Percentiles rank a stretch among this genome's conserved stretches.
phyloP scores from a whole-genome alignment of 1,140 invertebrate genomes.

The Liolophura sinensis region DNA sequence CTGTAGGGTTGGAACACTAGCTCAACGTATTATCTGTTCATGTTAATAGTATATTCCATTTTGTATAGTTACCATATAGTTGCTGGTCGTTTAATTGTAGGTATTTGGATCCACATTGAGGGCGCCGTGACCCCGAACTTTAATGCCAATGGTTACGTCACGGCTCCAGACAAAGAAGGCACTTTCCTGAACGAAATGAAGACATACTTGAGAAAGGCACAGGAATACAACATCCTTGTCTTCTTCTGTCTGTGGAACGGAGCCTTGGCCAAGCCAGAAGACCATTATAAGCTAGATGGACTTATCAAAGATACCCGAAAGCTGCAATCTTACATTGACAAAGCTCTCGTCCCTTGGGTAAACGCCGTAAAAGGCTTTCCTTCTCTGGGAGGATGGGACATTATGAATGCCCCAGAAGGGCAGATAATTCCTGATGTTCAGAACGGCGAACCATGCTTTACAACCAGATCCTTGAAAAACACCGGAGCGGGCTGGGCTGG shows the following conservation, averaged over 20 bases:
- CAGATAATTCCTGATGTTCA: conserved; percentile 38
- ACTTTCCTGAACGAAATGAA: conserved; percentile 36
- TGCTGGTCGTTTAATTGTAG: conserved; percentile 28
- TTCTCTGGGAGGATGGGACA: conserved; percentile 55
- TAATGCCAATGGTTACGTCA: conserved; percentile 29
- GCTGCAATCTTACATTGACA: conserved; percentile 54
- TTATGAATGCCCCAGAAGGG: conserved; percentile 59
- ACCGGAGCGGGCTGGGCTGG: conserved; percentile 56
- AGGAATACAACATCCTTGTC: conserved; percentile 50
- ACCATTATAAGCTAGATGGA: conserved; percentile 18
- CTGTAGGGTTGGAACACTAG: too few species aligned
- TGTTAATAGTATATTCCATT: too few species aligned
- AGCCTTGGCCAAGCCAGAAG: conserved; percentile 46
- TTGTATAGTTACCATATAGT: too few species aligned
- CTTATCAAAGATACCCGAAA: conserved; percentile 50
- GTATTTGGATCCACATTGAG: conserved; percentile 60
- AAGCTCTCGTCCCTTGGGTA: conserved; percentile 47
- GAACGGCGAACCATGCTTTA: conserved; percentile 51
- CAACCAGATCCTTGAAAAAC: conserved; percentile 39
- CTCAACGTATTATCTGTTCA: too few species aligned
- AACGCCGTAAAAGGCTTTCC: conserved; percentile 46
- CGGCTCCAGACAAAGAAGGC: conserved; percentile 23
- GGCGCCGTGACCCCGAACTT: conserved; percentile 51
- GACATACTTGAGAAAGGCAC: conserved; percentile 25
- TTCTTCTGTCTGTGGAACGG: conserved; percentile 59